phyloP scores from a whole-genome alignment of 37 sponge, comb jelly and placozoan species.

The Trichoplax adhaerens region DNA sequence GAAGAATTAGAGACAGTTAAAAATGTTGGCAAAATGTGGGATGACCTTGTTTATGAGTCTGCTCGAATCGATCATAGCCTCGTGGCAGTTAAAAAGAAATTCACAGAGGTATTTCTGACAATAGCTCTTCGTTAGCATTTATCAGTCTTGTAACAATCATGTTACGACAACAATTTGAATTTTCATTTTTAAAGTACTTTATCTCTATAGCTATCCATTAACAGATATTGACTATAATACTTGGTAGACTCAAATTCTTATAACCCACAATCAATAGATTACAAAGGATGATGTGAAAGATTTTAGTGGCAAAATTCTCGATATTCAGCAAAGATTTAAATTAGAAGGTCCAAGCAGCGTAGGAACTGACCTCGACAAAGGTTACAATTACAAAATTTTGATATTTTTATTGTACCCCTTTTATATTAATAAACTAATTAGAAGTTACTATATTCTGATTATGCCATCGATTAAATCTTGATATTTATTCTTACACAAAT shows the following conservation, averaged over 20 bases:
- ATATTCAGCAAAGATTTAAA: constrained; percentile 58
- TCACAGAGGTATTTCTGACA: constrained; percentile 44
- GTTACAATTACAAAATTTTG: constrained; percentile 14
- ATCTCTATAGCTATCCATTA: too few species aligned
- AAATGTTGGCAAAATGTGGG: constrained; percentile 48
- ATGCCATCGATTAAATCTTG: too few species aligned
- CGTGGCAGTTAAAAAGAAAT: constrained; percentile 86
- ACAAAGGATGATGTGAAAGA: constrained; percentile 67
- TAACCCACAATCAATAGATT: constrained; percentile 22
- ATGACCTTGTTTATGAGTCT: constrained; percentile 41
- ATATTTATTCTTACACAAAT: too few species aligned
- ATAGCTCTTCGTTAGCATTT: too few species aligned
- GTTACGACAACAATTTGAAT: too few species aligned
- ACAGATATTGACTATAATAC: too few species aligned
- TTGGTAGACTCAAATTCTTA: too few species aligned
- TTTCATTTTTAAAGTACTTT: too few species aligned
- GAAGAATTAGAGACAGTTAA: constrained; percentile 29
- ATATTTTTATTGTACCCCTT: not conserved
- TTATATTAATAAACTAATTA: not conserved
- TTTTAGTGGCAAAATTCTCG: constrained; percentile 37
- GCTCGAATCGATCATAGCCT: constrained; percentile 60
- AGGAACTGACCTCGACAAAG: constrained; percentile 79
- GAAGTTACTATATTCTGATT: not conserved
- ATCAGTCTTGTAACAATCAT: too few species aligned
- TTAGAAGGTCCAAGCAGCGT: constrained; percentile 76